A percentile compares a stretch with the other conserved stretches of the same genome.
These are phyloP conservation scores for Pseudomugil tenellus DNA, from an alignment of 2,797 vertebrate species.

Conservation along the genomic window DNA sequence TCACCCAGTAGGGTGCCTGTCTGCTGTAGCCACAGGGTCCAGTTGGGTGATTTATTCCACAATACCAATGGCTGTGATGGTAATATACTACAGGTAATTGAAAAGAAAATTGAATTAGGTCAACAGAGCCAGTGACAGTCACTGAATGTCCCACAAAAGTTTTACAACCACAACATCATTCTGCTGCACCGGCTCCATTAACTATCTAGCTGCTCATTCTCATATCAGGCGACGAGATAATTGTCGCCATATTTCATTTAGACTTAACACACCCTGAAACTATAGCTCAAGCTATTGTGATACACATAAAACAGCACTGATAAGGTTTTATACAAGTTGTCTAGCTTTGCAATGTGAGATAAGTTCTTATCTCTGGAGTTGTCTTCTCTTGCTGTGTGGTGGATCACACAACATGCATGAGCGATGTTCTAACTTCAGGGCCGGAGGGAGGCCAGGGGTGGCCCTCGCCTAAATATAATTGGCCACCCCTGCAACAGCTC, in stretches of 20 bases:
- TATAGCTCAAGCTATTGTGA: slow-evolving; percentile 39
- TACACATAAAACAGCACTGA: slow-evolving; percentile 43
- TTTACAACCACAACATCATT: slow-evolving; percentile 68
- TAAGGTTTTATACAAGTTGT: slow-evolving; percentile 61
- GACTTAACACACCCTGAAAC: slow-evolving; percentile 49
- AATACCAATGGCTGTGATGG: slow-evolving; percentile 67
- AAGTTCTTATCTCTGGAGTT: slow-evolving; percentile 60
- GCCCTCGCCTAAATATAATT: not conserved
- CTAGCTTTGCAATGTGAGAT: slow-evolving; percentile 55
- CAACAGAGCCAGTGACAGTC: slow-evolving; percentile 74
- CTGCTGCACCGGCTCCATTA: slow-evolving; percentile 53
- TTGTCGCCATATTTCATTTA: slow-evolving; percentile 74
- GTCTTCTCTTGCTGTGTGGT: slow-evolving; percentile 22
- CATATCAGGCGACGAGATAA: slow-evolving; percentile 65
- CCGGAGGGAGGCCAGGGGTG: slow-evolving; percentile 9
- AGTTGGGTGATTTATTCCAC: slow-evolving; percentile 68
- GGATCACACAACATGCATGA: slow-evolving; percentile 29
- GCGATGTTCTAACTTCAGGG: slow-evolving; percentile 26
- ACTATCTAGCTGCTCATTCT: slow-evolving; percentile 57
- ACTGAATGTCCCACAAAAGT: slow-evolving; percentile 66
- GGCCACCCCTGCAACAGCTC: not conserved
- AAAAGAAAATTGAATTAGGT: slow-evolving; percentile 85
- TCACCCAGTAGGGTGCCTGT: slow-evolving; percentile 61
- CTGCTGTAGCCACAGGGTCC: slow-evolving; percentile 58
- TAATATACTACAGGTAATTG: slow-evolving; percentile 82